phyloP scores from a whole-genome alignment of 2,888 invertebrate species.

The Cerastis leucographa region DNA sequence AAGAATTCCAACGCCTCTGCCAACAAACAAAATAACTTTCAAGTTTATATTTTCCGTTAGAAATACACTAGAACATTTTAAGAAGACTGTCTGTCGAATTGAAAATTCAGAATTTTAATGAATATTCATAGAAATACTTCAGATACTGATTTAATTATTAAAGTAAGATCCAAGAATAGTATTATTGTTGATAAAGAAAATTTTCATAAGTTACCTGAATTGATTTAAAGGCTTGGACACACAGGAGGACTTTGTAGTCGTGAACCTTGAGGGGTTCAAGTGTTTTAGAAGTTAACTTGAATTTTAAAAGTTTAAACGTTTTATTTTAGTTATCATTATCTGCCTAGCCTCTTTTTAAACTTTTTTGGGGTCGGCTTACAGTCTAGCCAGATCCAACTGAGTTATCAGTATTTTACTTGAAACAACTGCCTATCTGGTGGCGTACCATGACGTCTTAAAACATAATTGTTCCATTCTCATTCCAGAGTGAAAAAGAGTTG shows the following conservation, averaged over 20 bases:
- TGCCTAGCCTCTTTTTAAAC: too few species aligned
- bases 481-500: too few species aligned
- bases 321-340: not conserved
- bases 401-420: too few species aligned
- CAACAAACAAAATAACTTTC: conserved; percentile 5
- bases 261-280: not conserved
- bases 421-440: too few species aligned
- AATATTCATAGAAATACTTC: conserved; percentile 51
- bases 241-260: not conserved
- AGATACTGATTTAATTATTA: conserved; percentile 23
- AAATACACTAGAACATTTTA: conserved; percentile 32
- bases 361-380: too few species aligned
- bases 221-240: not conserved
- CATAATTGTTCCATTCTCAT: too few species aligned
- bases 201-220: not conserved
- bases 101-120: conserved; percentile 32
- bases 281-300: not conserved
- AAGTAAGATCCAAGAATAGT: conserved; percentile 3
- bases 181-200: conserved; percentile 3
- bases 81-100: conserved; percentile 13
- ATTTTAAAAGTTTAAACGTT: not conserved
- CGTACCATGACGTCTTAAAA: too few species aligned
- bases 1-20: not conserved
- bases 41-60: not conserved
- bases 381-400: too few species aligned